Conservation (phyloP, 2,797 vertebrate species). For the Gymnocypris eckloni region DNA sequence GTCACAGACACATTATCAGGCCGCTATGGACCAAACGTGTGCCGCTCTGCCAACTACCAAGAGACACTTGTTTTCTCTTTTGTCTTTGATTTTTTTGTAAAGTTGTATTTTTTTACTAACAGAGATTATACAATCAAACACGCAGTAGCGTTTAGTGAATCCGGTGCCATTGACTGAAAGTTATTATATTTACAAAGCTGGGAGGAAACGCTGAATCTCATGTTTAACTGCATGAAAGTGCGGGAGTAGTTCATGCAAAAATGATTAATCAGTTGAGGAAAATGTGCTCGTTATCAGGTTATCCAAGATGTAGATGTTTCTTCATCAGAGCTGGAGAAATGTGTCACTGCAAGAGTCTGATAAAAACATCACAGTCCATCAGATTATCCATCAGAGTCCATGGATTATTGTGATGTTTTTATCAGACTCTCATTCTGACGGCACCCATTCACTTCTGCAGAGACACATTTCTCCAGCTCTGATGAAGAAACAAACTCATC, state of each 20-base stretch:
- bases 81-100: constrained; percentile 51
- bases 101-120: constrained; percentile 60
- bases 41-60: constrained; percentile 28
- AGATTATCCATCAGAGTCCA: neutral
- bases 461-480: too few relatives aligned
- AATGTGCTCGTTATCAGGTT: neutral
- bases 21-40: constrained; percentile 36
- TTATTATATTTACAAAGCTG: constrained; percentile 9
- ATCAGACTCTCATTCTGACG: neutral
- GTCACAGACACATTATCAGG: neutral
- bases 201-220: constrained; percentile 18
- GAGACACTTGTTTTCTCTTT: constrained; percentile 49
- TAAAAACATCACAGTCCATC: neutral
- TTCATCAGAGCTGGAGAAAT: neutral
- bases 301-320: neutral
- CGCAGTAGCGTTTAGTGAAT: neutral
- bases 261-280: neutral
- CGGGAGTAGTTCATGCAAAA: neutral
- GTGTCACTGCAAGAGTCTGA: neutral
- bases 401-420: neutral
- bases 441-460: neutral
- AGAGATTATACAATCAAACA: constrained; percentile 41
- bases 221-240: constrained; percentile 1
- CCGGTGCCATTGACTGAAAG: constrained; percentile 34
- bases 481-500: too few relatives aligned